A percentile compares a stretch with the other conserved stretches of the same genome.
Evolutionary conservation across 1,140 invertebrate species (phyloP).

Genomic region (Calliphora vicina): DNA sequence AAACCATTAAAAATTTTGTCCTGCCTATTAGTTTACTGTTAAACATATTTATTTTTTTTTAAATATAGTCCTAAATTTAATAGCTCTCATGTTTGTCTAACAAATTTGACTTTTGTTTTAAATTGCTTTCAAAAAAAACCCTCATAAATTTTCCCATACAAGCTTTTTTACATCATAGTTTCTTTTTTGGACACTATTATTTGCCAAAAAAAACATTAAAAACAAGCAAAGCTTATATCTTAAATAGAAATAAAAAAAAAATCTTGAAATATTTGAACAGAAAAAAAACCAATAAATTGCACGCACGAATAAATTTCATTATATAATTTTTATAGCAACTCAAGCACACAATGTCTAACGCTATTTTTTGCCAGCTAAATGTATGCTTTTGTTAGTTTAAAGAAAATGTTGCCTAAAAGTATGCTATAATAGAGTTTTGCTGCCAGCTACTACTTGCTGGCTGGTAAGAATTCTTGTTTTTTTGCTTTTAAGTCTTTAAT

Average conservation of each 20-base stretch:
- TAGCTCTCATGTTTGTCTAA: too few relatives aligned
- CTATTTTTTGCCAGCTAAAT: not conserved
- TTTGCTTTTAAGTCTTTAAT: not conserved
- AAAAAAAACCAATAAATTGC: conserved; percentile 12
- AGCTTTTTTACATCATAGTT: not conserved
- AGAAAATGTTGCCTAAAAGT: not conserved
- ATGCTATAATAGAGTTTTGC: not conserved
- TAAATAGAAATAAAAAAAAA: not conserved
- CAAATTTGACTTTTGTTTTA: not conserved
- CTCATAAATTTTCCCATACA: not conserved
- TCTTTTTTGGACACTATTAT: not conserved
- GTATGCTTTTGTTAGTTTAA: not conserved
- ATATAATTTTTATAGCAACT: not conserved
- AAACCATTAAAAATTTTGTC: too few relatives aligned
- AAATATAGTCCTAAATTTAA: too few relatives aligned
- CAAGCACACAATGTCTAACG: not conserved
- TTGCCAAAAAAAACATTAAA: not conserved
- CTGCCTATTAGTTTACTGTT: too few relatives aligned
- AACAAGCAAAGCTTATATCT: not conserved
- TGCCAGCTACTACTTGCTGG: not conserved
- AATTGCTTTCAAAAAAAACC: not conserved
- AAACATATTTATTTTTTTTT: too few relatives aligned
- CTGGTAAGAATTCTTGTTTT: not conserved
- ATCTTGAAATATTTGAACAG: too few relatives aligned
- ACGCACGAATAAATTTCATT: conserved; percentile 6